Evolutionary conservation across 2,113 vertebrate genomes (phyloP), one percentile per base, ranked within the genome.

Genomic region (Pan paniscus): DNA sequence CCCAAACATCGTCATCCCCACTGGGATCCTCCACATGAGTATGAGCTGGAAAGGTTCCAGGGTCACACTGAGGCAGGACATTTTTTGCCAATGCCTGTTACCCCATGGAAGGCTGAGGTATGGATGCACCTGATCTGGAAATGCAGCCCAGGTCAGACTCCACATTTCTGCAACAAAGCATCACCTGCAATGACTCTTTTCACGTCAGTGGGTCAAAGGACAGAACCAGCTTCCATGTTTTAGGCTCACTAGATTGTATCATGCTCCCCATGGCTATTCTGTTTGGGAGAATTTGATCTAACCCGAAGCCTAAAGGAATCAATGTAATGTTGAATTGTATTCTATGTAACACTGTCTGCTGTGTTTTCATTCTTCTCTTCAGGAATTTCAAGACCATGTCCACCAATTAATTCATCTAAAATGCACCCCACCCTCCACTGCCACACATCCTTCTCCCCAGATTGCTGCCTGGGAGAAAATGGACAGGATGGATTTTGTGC

Each of bases 341-440:
- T 76, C 84, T 96, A 57, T 64, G 75, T 70, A 64, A 86, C 16
- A 23, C 23, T 20, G 59, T 64, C 89, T 38, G 8, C 43, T 94
- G 88, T 95, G 87, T 81, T 50, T 81, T 90, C 76, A 73, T 95
- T 94, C 40, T 82, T 43, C 38, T 87, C 40, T 6, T 17, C 30
- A 89, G 57, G 72, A 85, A 67, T 48, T 57, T 48, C 30, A 64
- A 91, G 46, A 22, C 8, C 17, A 8, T 17, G 3, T 59, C 18
- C 46, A 40, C 40, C 35, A 55, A 35, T 8, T 52, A 38, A 17
- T 3, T 61, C 50, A 35, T 50, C 89, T 78, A 38, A 90, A 46
- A 50, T 57, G n/a, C 6, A 25, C 30, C 27, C 6, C 11, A 13
- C 23, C 8, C 4, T 32, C 5, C 57, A 22, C 52, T 6, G 0